A percentile compares a stretch with the other conserved stretches of the same genome.
These are phyloP conservation scores for Trichacis sp. DNA, from an alignment of 2,888 invertebrate genomes.

Conservation along the genomic window DNA sequence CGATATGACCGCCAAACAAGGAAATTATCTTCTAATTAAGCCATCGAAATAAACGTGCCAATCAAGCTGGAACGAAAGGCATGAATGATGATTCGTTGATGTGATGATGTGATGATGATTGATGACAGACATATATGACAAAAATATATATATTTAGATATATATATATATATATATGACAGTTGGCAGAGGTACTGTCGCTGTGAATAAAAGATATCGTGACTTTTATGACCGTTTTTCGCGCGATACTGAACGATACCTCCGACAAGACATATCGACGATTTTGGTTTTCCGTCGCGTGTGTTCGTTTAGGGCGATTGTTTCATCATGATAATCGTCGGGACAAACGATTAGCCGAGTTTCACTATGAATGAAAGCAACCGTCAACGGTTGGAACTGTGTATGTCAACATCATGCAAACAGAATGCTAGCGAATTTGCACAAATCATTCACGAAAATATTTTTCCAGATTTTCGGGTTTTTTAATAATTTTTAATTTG, in stretches of 20 bases:
- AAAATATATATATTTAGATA: too few species aligned
- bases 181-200: too few species aligned
- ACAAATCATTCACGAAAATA: too few species aligned
- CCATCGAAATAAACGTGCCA: conserved; percentile 63
- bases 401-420: too few species aligned
- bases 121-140: conserved; percentile 28
- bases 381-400: too few species aligned
- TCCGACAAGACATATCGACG: neutral
- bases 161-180: too few species aligned
- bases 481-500: too few species aligned
- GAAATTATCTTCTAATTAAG: conserved; percentile 59
- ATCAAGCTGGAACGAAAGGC: conserved; percentile 58
- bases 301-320: conserved; percentile 25
- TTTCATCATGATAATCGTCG: conserved; percentile 20
- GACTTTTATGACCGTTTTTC: too few species aligned
- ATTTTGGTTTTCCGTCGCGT: conserved; percentile 6
- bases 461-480: too few species aligned
- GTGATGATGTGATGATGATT: conserved; percentile 28
- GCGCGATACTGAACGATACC: neutral
- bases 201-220: conserved; percentile 12
- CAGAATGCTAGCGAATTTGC: too few species aligned
- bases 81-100: conserved; percentile 34
- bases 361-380: too few species aligned
- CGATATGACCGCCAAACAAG: conserved; percentile 56
- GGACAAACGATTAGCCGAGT: neutral